phyloP scores from a whole-genome alignment of 1,140 invertebrate species.

The Cydia splendana region DNA sequence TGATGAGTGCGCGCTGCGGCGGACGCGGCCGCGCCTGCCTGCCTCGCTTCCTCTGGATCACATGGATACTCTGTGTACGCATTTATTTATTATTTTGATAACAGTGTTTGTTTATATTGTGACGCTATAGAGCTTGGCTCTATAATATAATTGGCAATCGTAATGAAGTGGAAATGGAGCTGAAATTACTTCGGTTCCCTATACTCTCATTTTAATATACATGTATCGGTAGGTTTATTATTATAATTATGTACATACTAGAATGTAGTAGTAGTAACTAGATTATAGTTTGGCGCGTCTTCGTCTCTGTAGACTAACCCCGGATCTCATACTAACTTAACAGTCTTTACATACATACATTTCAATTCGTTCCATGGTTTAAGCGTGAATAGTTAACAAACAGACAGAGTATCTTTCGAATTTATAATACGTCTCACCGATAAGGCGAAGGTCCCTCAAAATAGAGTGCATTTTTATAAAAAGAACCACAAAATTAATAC shows the following conservation, averaged over 20 bases:
- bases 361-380: neutral
- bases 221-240: neutral
- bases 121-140: neutral
- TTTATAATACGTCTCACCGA: neutral
- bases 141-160: neutral
- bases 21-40: constrained; percentile 42
- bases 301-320: too few species aligned
- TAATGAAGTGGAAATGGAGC: neutral
- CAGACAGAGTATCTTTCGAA: neutral
- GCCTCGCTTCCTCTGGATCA: constrained; percentile 49
- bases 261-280: too few species aligned
- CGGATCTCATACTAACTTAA: too few species aligned
- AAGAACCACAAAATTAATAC: neutral
- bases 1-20: constrained; percentile 55
- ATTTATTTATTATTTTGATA: constrained; percentile 55
- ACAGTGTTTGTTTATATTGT: constrained; percentile 31
- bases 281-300: too few species aligned
- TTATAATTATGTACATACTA: too few species aligned
- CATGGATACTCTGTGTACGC: constrained; percentile 74
- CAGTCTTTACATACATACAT: neutral
- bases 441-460: too few species aligned
- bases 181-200: neutral
- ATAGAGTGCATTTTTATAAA: neutral
- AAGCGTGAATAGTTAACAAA: constrained; percentile 6
- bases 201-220: neutral